phyloP scores from a whole-genome alignment of 2,888 invertebrate species.

The Clivina fossor region DNA sequence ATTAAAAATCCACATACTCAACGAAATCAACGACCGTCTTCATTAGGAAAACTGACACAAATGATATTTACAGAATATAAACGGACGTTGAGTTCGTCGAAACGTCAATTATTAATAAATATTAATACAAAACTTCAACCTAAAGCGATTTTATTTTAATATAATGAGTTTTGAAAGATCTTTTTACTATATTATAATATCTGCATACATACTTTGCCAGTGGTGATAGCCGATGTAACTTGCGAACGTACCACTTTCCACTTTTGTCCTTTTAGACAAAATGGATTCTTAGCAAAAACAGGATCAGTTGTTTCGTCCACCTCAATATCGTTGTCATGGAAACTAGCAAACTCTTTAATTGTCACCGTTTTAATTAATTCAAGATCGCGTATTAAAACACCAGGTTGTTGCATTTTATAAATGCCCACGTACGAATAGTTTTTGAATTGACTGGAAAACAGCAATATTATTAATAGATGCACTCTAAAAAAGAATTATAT shows the following conservation, averaged over 20 bases:
- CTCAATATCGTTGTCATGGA: conserved; percentile 50
- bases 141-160: no score
- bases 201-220: conserved; percentile 53
- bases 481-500: no score
- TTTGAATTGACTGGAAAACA: conserved; percentile 46
- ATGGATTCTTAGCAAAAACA: conserved; percentile 55
- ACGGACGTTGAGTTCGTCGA: no score
- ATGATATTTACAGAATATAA: no score
- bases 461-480: no score
- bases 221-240: conserved; percentile 57
- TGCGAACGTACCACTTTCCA: conserved; percentile 57
- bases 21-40: no score
- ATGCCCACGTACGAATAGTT: conserved; percentile 49
- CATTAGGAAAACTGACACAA: no score
- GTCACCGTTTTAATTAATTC: conserved; percentile 48
- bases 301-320: conserved; percentile 53
- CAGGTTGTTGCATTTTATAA: conserved; percentile 47
- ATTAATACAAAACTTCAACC: no score
- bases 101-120: no score
- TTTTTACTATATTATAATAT: no score
- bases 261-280: conserved; percentile 52
- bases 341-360: conserved; percentile 48
- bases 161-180: no score
- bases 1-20: no score
- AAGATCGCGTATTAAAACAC: conserved; percentile 47